These are phyloP conservation scores for Sarotherodon lohbergeri DNA, from an alignment of 2,113 vertebrate species.

Conservation along the genomic window DNA sequence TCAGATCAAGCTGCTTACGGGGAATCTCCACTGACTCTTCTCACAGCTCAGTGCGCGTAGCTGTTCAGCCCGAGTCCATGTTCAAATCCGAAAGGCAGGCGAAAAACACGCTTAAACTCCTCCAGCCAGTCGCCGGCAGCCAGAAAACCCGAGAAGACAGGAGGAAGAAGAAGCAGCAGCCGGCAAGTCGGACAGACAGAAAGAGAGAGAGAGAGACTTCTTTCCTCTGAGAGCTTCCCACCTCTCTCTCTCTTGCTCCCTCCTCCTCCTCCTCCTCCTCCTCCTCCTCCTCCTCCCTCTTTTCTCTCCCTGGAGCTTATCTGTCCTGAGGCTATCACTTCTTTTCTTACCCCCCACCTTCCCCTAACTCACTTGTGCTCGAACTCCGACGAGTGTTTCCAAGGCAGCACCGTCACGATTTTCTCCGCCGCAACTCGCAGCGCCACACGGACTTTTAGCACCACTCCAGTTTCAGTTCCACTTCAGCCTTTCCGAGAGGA, in stretches of 20 bases:
- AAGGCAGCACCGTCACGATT: conserved; percentile 35
- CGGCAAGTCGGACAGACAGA: conserved; percentile 32
- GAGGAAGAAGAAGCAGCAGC: conserved; percentile 22
- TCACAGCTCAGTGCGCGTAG: neutral
- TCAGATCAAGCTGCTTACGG: conserved; percentile 16
- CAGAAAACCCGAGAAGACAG: neutral
- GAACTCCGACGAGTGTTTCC: conserved; percentile 45
- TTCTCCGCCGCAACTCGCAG: neutral
- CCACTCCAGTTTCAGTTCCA: conserved; percentile 47
- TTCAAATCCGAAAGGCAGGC: neutral
- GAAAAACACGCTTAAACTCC: conserved; percentile 25
- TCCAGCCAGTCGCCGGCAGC: neutral
- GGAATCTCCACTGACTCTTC: conserved; percentile 9
- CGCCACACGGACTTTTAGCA: conserved; percentile 11
- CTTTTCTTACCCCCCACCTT: conserved; percentile 1
- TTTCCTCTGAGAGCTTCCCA: conserved; percentile 43
- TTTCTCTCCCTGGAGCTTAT: conserved; percentile 66
- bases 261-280: conserved; percentile 14
- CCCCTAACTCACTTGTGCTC: conserved; percentile 12
- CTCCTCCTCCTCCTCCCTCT: conserved; percentile 36
- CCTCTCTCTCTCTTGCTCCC: neutral
- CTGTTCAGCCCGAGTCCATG: conserved; percentile 25
- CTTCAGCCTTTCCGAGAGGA: conserved; percentile 12
- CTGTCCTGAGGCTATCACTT: conserved; percentile 62
- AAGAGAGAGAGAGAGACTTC: conserved; percentile 32